Evolutionary conservation across 2,113 vertebrate genomes (phyloP).

Genomic region (Sciurus niger): DNA sequence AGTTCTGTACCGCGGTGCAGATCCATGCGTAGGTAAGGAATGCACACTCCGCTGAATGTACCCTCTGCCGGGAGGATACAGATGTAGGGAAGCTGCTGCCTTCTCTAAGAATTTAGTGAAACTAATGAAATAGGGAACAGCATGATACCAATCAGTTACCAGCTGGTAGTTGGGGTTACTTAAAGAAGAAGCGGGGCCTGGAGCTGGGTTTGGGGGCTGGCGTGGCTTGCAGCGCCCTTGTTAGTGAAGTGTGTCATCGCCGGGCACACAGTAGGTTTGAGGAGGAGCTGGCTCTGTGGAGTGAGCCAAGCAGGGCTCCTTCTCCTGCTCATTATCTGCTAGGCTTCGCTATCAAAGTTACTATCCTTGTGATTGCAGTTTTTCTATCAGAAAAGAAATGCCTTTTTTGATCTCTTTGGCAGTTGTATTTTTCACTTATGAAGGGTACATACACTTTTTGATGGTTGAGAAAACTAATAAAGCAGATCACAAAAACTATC

Average conservation of each 20-base stretch:
- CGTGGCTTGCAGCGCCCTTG: rapidly evolving
- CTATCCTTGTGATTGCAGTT: not conserved
- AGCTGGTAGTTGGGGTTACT: not conserved
- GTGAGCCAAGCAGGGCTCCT: not conserved
- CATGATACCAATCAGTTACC: rapidly evolving
- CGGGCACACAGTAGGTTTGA: not conserved
- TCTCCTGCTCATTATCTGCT: conserved; percentile 35
- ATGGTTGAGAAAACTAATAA: not conserved
- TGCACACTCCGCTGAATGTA: not conserved
- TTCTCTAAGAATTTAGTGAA: not conserved
- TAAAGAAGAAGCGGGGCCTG: not conserved
- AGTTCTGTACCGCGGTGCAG: not conserved
- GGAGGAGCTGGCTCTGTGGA: not conserved
- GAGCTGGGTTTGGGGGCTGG: not conserved
- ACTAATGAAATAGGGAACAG: not conserved
- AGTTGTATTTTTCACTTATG: not conserved
- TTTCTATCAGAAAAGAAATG: conserved; percentile 43
- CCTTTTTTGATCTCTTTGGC: conserved; percentile 11
- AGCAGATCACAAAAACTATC: not conserved
- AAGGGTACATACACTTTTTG: not conserved
- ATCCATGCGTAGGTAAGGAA: not conserved
- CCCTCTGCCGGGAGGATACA: not conserved
- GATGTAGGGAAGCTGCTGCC: not conserved
- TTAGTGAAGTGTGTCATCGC: not conserved
- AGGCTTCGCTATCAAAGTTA: conserved; percentile 20